Evolutionary conservation across 2,113 vertebrate genomes (phyloP), one percentile per base, ranked within the genome.

Genomic region (Phrynocephalus versicolor): DNA sequence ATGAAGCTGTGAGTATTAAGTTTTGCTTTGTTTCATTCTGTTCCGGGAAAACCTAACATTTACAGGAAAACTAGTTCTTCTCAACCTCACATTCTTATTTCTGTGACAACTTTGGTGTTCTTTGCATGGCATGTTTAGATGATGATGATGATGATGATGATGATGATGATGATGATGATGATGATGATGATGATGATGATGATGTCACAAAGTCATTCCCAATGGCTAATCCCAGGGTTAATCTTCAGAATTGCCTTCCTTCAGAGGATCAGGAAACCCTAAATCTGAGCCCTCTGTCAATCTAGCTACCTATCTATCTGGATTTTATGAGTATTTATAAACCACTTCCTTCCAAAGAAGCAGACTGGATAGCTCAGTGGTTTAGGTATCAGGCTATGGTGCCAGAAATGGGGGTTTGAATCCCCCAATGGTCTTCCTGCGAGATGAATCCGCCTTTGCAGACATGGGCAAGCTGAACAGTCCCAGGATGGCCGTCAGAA

Each of bases 21-120:
- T 18, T 62, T 73, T 25, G 73, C 41, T 27, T 78, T 81, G 70
- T 60, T 58, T 78, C n/a, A 27, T 76, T 76, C 55, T 60, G 57
- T 78, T 71, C 69, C 6, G 78, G 64, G 62, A 87, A 85, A 57
- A 58, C 57, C 13, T 77, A 76, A 86, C 19, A 69, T 35, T 30
- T 84, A 55, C 35, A 4, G 6, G 10, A 76, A 78, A 45, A 57
- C 62, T 37, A 19, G 16, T 78, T 57, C 62, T 21, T 79, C 30
- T 30, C 35, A 41, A 2, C 71, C 4, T 21, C 65, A 51, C 13
- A 25, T 58, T 25, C 6, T 71, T 72, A 79, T 16, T 21, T 71
- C 67, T 64, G 71, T 30, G 74, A 25, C 55, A 57, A 23, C 74
- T 84, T 3, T 19, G 25, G 27, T 37, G 39, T 45, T 73, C 27